Percentiles rank a stretch among this genome's conserved stretches.
phyloP scores from a whole-genome alignment of 35 echinoderm and acorn worm genomes.

The Ophiothrix spiculata region DNA sequence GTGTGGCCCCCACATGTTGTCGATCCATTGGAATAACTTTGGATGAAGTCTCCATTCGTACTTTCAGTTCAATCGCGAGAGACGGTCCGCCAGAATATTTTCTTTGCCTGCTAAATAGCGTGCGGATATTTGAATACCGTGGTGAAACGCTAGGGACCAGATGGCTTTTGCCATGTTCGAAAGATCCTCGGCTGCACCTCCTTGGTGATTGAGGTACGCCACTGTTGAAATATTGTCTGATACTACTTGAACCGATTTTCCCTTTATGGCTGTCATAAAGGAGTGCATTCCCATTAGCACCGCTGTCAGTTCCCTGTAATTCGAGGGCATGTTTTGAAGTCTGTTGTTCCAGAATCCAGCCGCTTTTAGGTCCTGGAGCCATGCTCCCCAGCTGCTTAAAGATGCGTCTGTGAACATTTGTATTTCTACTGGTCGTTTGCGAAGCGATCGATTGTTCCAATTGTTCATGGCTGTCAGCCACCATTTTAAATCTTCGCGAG shows the following conservation, averaged over 20 bases:
- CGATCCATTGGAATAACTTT: conserved; percentile 14
- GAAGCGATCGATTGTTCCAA: conserved; percentile 38
- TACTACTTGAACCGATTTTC: conserved; percentile 44
- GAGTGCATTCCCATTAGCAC: conserved; percentile 33
- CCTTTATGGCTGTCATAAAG: conserved; percentile 12
- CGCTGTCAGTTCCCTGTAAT: conserved; percentile 57
- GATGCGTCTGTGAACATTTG: conserved; percentile 41
- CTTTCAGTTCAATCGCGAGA: conserved; percentile 31
- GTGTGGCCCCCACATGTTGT: conserved; percentile 45
- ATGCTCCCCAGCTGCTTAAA: conserved; percentile 27
- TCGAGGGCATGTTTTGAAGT: conserved; percentile 31
- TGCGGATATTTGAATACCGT: not conserved
- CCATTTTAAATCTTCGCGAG: conserved; percentile 24
- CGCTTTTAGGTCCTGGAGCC: not conserved
- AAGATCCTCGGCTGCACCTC: conserved; percentile 23
- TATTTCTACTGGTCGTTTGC: not conserved
- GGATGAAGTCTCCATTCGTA: conserved; percentile 48
- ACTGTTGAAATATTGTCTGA: conserved; percentile 49
- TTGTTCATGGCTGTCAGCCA: conserved; percentile 30
- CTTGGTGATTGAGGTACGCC: conserved; percentile 52
- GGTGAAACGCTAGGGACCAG: conserved; percentile 32
- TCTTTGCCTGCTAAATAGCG: conserved; percentile 29
- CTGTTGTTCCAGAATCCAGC: conserved; percentile 49
- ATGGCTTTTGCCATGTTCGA: conserved; percentile 27
- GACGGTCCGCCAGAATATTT: conserved; percentile 8